phyloP scores from a whole-genome alignment of 2,113 vertebrate genomes.

The Oncorhynchus tshawytscha region DNA sequence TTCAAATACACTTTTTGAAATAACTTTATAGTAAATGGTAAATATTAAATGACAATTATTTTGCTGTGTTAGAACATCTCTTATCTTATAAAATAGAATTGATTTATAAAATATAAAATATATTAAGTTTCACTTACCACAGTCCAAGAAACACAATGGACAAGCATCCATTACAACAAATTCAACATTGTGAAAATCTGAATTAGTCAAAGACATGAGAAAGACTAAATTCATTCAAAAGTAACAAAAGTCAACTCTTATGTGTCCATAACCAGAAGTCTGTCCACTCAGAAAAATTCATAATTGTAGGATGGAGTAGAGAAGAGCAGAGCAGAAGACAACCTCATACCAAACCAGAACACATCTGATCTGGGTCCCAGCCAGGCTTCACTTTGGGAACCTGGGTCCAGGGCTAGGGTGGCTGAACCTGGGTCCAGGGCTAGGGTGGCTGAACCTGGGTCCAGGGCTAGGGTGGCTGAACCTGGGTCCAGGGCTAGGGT shows the following conservation, averaged over 20 bases:
- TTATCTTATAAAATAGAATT: background rate
- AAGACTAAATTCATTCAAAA: background rate
- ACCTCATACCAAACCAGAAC: background rate
- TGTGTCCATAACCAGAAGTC: background rate
- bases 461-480: too few species aligned
- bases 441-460: too few species aligned
- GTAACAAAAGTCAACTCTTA: too few species aligned
- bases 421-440: constrained; percentile 67
- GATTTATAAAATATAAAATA: background rate
- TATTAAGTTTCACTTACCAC: background rate
- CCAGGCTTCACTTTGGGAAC: constrained; percentile 71
- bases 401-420: constrained; percentile 71
- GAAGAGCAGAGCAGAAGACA: background rate
- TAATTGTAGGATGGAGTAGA: background rate
- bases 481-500: constrained; percentile 61
- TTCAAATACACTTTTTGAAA: background rate
- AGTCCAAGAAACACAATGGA: background rate
- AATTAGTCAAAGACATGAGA: background rate
- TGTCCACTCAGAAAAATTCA: background rate
- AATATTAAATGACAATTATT: constrained; percentile 23
- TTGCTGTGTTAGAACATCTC: constrained; percentile 6
- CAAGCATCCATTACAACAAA: too few species aligned
- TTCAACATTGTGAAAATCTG: too few species aligned
- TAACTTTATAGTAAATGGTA: background rate
- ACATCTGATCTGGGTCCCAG: background rate